Base-by-base conservation (phyloP, 2,888 invertebrate genomes). In the Cheilosia urbana region DNA sequence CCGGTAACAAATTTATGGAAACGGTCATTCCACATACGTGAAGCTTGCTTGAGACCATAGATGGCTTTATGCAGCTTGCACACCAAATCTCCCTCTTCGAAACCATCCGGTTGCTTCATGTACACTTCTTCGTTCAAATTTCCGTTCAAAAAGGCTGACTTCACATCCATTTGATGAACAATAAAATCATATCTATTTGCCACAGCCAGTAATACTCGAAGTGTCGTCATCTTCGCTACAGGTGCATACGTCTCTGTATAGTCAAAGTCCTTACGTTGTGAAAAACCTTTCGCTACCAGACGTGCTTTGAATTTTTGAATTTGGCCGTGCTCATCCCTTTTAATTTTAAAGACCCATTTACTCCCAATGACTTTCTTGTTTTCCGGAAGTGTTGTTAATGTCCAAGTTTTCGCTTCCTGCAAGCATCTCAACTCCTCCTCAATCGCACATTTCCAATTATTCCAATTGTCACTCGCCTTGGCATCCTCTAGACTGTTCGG, bases 271-370 rank as follows among this genome's bases (percentile, higher is more conserved):
- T 4, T n/a, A 5, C n/a, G 15, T 6, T 42, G 42, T 6, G 42
- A 42, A 42, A 15, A 47, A 7, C 19, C 47, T n/a, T n/a, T 42
- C 4, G 42, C 42, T 42, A 42, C 42, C 4, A 42, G n/a, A n/a
- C 42, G 42, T 2, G 42, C 42, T 15, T n/a, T n/a, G n/a, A 4
- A n/a, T 42, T 42, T 42, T n/a, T 42, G 15, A 42, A 42, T n/a
- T 42, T 42, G 5, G 4, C n/a, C 42, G 0, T 13, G 42, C 13
- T n/a, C 42, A n/a, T 42, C 42, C 6, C 42, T 13, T n/a, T 42
- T 42, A n/a, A n/a, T n/a, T 42, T 42, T 42, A 4, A 42, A 42
- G 42, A 42, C n/a, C 42, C 42, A 42, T 42, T 42, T 42, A n/a
- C 13, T 42, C 6, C 42, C n/a, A 6, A 34, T 34, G 34, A 34